Evolutionary conservation across 2,888 invertebrate genomes (phyloP).

Genomic region (Drosophila niveifrons): DNA sequence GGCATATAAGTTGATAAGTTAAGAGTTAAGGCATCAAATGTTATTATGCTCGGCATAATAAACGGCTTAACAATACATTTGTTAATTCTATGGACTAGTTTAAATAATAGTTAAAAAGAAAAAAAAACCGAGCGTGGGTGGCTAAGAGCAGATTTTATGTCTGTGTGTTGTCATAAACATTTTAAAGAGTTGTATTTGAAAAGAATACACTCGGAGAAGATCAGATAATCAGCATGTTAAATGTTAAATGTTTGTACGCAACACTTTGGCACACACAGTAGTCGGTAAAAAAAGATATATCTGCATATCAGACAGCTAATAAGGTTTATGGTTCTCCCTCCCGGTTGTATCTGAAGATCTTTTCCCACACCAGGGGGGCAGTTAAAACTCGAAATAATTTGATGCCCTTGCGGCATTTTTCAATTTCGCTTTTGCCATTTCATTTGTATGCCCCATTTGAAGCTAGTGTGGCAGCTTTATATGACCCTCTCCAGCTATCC

Average conservation of each 20-base stretch:
- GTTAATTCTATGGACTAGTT: constrained; percentile 12
- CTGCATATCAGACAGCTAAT: constrained; percentile 35
- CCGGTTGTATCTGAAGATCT: constrained; percentile 51
- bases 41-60: constrained; percentile 7
- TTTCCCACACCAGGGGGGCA: constrained; percentile 45
- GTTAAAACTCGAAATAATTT: constrained; percentile 45
- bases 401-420: constrained; percentile 54
- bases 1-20: constrained; percentile 21
- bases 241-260: constrained; percentile 13
- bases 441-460: constrained; percentile 53
- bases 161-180: constrained; percentile 33
- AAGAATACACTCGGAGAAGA: constrained; percentile 40
- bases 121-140: background rate
- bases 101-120: background rate
- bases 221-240: constrained; percentile 32
- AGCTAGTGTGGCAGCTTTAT: constrained; percentile 29
- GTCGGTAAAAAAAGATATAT: constrained; percentile 30
- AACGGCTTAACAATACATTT: constrained; percentile 34
- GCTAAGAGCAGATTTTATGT: constrained; percentile 5
- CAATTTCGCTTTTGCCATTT: constrained; percentile 62
- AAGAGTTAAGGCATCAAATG: constrained; percentile 7
- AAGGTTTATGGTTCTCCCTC: constrained; percentile 30
- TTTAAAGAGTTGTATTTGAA: constrained; percentile 36
- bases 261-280: constrained; percentile 44
- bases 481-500: constrained; percentile 54